These are phyloP conservation scores for Zonitis immaculata DNA, from an alignment of 2,888 invertebrate genomes.

Conservation along the genomic window DNA sequence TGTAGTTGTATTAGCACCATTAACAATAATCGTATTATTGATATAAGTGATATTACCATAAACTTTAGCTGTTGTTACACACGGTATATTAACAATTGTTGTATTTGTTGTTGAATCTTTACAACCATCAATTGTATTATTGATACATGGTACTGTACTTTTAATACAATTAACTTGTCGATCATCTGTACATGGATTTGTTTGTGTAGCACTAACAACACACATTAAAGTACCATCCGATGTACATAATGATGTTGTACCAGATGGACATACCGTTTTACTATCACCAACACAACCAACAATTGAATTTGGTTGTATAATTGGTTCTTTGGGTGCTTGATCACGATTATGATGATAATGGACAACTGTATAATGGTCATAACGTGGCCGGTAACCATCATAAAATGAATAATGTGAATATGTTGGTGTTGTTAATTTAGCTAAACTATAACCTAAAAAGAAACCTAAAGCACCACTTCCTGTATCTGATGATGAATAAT, in stretches of 20 bases:
- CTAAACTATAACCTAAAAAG: constrained; percentile 38
- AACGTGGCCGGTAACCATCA: constrained; percentile 34
- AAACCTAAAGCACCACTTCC: constrained; percentile 39
- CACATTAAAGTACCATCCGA: constrained; percentile 45
- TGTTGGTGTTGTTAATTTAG: constrained; percentile 35
- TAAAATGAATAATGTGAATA: constrained; percentile 30
- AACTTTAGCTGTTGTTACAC: constrained; percentile 39
- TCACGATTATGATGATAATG: constrained; percentile 44
- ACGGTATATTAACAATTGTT: constrained; percentile 37
- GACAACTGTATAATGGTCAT: constrained; percentile 42
- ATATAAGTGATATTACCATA: constrained; percentile 16
- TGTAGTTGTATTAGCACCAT: constrained; percentile 1
- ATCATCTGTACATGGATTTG: constrained; percentile 38
- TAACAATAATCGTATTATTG: constrained; percentile 18
- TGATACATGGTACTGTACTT: constrained; percentile 39
- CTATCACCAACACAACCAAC: constrained; percentile 41
- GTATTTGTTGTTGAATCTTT: constrained; percentile 28
- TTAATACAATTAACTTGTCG: constrained; percentile 38
- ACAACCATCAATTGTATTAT: constrained; percentile 37
- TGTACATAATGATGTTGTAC: constrained; percentile 43
- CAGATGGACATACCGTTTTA: constrained; percentile 40
- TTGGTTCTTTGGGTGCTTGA: constrained; percentile 33
- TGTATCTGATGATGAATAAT: constrained; percentile 30
- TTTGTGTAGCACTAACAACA: constrained; percentile 39
- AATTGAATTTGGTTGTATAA: constrained; percentile 40